These are phyloP conservation scores for Idaea straminata DNA, from an alignment of 2,888 invertebrate species.

Conservation along the genomic window DNA sequence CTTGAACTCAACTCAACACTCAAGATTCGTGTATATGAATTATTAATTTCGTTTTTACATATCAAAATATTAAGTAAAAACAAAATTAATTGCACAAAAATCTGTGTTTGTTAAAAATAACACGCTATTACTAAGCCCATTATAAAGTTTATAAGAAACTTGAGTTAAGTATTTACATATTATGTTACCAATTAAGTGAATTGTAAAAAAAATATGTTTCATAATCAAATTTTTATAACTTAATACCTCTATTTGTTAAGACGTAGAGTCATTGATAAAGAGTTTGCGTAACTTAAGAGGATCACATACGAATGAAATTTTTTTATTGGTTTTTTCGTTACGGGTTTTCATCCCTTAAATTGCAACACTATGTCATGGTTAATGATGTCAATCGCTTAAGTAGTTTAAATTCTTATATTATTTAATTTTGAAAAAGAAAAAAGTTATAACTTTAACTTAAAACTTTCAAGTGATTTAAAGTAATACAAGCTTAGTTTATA, in stretches of 20 bases:
- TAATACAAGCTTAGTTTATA: too few species aligned
- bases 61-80: not conserved
- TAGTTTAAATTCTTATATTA: too few species aligned
- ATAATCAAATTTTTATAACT: not conserved
- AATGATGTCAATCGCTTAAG: too few species aligned
- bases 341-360: too few species aligned
- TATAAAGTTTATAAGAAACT: not conserved
- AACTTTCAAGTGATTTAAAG: too few species aligned
- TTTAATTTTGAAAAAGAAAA: too few species aligned
- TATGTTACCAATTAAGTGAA: not conserved
- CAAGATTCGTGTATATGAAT: not conserved
- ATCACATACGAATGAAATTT: too few species aligned
- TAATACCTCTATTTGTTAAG: not conserved
- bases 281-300: not conserved
- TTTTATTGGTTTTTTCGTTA: too few species aligned
- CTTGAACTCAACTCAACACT: too few species aligned
- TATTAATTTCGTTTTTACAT: not conserved
- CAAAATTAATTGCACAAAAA: conserved; percentile 1
- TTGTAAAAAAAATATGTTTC: not conserved
- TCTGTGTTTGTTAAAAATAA: not conserved
- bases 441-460: too few species aligned
- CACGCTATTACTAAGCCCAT: not conserved
- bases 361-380: too few species aligned
- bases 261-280: not conserved
- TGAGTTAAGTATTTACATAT: not conserved